Evolutionary conservation across 2,888 invertebrate species (phyloP), one percentile per base, ranked within the genome.

Genomic region (Bembecia ichneumoniformis): DNA sequence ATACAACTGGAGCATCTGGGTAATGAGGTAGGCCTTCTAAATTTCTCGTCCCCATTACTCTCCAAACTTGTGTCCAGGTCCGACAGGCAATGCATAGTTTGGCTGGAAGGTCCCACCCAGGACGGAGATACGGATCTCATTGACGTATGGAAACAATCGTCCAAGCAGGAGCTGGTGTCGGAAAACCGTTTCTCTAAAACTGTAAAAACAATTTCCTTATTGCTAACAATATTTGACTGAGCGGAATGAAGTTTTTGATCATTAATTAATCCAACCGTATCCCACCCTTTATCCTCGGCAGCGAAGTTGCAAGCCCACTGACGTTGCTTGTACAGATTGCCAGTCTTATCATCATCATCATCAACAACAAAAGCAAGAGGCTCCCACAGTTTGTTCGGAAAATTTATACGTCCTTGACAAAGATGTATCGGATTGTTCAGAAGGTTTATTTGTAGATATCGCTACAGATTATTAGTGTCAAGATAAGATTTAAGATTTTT

Each of bases 1-100:
- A 94, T 92, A 66, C 94, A 94, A 66, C 93, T 94, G 61, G 93
- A 90, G 71, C 94, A 94, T 52, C 92, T 71, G 3, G 91, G 91
- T 58, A 91, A 61, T 1, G 82, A 81, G 3, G 80, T 78, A 0
- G 80, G 88, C 56, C 81, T 74, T 50, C 78, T 66, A 67, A 69
- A 83, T 66, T 68, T 88, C 61, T 77, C 78, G 67, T 71, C 88
- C 60, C 73, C 88, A 60, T 77, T 87, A 67, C 72, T 70, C 52
- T 84, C 84, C 52, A 79, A 50, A 55, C 80, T 79, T 47, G 73
- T 59, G 65, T 86, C 86, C 58, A 83, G 66, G 62, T 87, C 86
- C 0, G 83, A 81, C 5, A 84, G 69, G 52, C 87, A 86, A 68
- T 84, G 84, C 86, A 83, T 82, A 54, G 86, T 84, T 62, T 86